phyloP scores from a whole-genome alignment of 2,797 vertebrate species.

The Sebastolobus alascanus region DNA sequence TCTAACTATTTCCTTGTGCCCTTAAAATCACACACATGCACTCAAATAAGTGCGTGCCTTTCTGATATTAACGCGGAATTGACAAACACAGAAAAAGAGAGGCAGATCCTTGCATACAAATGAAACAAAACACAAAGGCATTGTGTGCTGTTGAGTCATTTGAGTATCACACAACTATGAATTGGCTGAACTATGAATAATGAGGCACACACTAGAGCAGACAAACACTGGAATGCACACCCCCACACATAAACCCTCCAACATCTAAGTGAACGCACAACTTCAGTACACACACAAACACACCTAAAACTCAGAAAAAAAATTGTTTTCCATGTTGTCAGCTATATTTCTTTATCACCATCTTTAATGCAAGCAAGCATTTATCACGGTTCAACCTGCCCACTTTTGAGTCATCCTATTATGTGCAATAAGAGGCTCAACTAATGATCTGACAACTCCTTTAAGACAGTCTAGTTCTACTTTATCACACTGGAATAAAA shows the following conservation, averaged over 20 bases:
- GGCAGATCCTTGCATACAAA: conserved; percentile 28
- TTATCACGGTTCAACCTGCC: conserved; percentile 29
- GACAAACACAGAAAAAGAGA: background rate
- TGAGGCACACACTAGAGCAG: conserved; percentile 35
- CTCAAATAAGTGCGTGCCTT: background rate
- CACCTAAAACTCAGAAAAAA: conserved; percentile 5
- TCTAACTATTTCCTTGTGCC: background rate
- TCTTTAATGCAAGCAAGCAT: background rate
- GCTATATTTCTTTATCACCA: background rate
- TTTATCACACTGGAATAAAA: conserved; percentile 26
- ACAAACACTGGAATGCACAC: conserved; percentile 36
- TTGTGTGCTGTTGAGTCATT: conserved; percentile 46
- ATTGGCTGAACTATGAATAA: conserved; percentile 10
- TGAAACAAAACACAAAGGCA: conserved; percentile 35
- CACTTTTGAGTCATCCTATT: conserved; percentile 35
- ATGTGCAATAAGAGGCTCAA: conserved; percentile 9
- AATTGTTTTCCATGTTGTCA: background rate
- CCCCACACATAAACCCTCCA: conserved; percentile 17
- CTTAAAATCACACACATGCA: conserved; percentile 18
- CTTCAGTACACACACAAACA: conserved; percentile 3
- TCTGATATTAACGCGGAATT: conserved; percentile 2
- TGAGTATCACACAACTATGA: conserved; percentile 33
- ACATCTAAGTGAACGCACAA: conserved; percentile 28
- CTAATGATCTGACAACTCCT: conserved; percentile 32
- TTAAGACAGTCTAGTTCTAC: conserved; percentile 17